Base-by-base conservation (phyloP, 2,888 invertebrate genomes). In the Zaprionus bogoriensis region DNA sequence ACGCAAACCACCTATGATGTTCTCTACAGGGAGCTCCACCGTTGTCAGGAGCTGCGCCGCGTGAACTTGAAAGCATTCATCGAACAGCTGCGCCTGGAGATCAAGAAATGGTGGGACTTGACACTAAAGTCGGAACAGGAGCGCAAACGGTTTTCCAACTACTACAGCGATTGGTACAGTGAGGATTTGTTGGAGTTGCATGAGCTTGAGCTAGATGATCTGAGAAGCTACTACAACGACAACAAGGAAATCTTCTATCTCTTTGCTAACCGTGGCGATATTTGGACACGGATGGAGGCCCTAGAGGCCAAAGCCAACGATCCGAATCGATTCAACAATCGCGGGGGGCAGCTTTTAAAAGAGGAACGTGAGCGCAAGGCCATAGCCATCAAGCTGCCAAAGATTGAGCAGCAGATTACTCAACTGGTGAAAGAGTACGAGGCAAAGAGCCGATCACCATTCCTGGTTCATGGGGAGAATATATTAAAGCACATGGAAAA, bases 341-440 rank as follows among this genome's bases (percentile, higher is more conserved):
- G 98, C 32, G 97, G 98, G 0, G 97, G 98, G 0, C 95, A 96
- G 71, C 91, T 98, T 4, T 91, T 98, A 1, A 93, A 94, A 50
- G 98, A 98, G 88, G 98, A 98, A 89, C 96, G 95, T 79, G 96
- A 96, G 82, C 91, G 97, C n/a, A 97, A 96, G 88, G 92, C 93
- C 6, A 93, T 97, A 7, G 92, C 93, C 28, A 95, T 91, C 67
- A 92, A 94, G 91, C 90, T 96, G 47, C 96, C 96, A 0, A 94
- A 95, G 91, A 93, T 96, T 36, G 96, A 96, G 89, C 92, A 92
- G 0, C 93, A 94, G 82, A 91, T 96, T 0, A 91, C 91, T 1
- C 91, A 92, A 0, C 74, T 94, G 48, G 93, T 89, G 2, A 63
- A 75, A 0, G 91, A 92, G 1, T 94, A 93, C 74, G 93, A 94